Percentiles rank a stretch among this genome's conserved stretches.
Evolutionary conservation across 2,888 invertebrate genomes (phyloP).

Genomic region (Phymatocera aterrima): DNA sequence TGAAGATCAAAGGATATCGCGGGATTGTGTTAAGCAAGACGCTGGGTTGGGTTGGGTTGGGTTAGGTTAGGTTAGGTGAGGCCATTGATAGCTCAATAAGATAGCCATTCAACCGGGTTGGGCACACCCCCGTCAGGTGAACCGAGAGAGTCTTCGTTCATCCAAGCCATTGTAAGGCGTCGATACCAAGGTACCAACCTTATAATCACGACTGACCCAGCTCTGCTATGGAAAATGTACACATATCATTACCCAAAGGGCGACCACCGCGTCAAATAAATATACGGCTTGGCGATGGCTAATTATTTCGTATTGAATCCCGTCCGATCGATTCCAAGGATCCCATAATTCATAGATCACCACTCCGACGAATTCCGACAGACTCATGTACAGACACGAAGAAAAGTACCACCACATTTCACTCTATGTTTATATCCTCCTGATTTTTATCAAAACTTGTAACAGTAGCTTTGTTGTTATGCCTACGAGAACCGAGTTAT

Average conservation of each 20-base stretch:
- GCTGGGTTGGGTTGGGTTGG: slow-evolving; percentile 47
- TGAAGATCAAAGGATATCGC: slow-evolving; percentile 70
- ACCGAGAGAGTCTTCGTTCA: slow-evolving; percentile 52
- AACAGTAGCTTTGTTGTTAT: background rate
- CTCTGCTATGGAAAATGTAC: slow-evolving; percentile 69
- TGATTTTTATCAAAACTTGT: background rate
- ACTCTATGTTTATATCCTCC: background rate
- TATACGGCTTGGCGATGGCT: slow-evolving; percentile 58
- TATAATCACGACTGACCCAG: slow-evolving; percentile 65
- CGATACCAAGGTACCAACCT: slow-evolving; percentile 60
- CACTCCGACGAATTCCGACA: background rate
- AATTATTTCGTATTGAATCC: slow-evolving; percentile 62
- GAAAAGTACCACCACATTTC: background rate
- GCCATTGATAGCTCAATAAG: slow-evolving; percentile 69
- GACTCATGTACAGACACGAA: background rate
- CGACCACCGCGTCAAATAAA: slow-evolving; percentile 52
- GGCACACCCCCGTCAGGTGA: slow-evolving; percentile 60
- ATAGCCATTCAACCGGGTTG: slow-evolving; percentile 48
- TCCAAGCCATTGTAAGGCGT: slow-evolving; percentile 64
- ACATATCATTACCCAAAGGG: slow-evolving; percentile 66
- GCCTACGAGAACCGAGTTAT: background rate
- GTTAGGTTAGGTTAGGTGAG: slow-evolving; percentile 53
- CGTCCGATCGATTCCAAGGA: slow-evolving; percentile 48
- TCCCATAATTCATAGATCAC: slow-evolving; percentile 12
- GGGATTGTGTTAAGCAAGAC: slow-evolving; percentile 49